Conservation (phyloP, 2,888 invertebrate genomes). For the Eupithecia insigniata region DNA sequence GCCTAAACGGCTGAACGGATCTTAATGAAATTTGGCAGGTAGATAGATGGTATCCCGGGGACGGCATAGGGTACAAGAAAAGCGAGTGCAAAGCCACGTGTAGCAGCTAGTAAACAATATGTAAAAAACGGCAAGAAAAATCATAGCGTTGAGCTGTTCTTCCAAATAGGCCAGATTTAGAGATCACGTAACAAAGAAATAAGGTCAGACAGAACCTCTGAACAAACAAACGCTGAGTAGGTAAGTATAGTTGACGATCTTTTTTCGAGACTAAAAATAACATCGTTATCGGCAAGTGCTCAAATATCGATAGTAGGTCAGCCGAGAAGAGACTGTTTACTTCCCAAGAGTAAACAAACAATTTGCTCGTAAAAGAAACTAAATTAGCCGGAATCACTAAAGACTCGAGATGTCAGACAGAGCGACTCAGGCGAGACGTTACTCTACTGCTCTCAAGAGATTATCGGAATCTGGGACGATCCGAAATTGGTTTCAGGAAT, state of each 20-base stretch:
- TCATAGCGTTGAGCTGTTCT: neutral
- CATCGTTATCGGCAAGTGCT: constrained; percentile 40
- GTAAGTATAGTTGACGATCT: neutral
- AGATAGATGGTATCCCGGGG: too few species aligned
- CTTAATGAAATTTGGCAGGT: too few species aligned
- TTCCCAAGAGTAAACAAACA: constrained; percentile 65
- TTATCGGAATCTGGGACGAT: constrained; percentile 31
- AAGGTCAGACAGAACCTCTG: constrained; percentile 2
- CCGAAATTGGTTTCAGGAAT: neutral
- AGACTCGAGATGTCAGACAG: constrained; percentile 47
- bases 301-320: constrained; percentile 59
- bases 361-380: constrained; percentile 64
- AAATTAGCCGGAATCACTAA: constrained; percentile 63
- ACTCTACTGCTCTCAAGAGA: neutral
- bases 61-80: too few species aligned
- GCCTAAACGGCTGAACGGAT: too few species aligned
- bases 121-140: neutral
- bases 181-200: constrained; percentile 4
- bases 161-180: neutral
- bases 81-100: too few species aligned
- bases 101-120: neutral
- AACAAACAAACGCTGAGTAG: neutral
- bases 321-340: constrained; percentile 56
- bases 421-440: constrained; percentile 52
- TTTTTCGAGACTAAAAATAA: neutral